Conservation (phyloP, 2,113 vertebrate species). For the Malurus alboscapulatus region DNA sequence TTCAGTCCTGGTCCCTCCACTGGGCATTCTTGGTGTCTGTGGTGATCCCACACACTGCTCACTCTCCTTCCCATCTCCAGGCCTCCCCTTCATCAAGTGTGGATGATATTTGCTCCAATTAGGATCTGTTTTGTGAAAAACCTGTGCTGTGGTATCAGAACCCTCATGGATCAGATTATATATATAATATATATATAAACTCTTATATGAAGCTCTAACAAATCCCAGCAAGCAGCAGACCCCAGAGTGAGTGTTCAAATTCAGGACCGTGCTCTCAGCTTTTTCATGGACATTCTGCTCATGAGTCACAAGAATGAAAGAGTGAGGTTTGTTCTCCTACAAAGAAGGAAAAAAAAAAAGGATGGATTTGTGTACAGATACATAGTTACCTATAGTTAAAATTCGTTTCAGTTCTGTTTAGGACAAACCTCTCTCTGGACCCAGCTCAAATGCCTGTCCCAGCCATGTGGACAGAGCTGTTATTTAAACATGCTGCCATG, state of each 20-base stretch:
- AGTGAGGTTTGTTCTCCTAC: neutral
- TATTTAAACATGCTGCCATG: too few species aligned
- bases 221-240: neutral
- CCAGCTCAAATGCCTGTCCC: rapidly evolving
- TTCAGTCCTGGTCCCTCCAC: neutral
- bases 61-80: neutral
- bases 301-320: neutral
- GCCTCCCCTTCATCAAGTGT: neutral
- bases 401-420: neutral
- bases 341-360: neutral
- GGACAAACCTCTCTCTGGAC: neutral
- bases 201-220: neutral
- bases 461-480: rapidly evolving
- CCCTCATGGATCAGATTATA: neutral
- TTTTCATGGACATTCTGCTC: neutral
- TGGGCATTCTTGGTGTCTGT: neutral
- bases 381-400: rapidly evolving
- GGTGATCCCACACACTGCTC: neutral
- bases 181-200: neutral
- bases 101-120: slow-evolving; percentile 48
- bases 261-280: neutral
- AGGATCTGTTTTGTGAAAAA: slow-evolving; percentile 59
- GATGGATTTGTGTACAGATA: neutral
- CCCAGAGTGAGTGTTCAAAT: neutral
- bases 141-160: neutral